Evolutionary conservation across 2,797 vertebrate genomes (phyloP), one percentile per base, ranked within the genome.

Genomic region (Gila robusta): DNA sequence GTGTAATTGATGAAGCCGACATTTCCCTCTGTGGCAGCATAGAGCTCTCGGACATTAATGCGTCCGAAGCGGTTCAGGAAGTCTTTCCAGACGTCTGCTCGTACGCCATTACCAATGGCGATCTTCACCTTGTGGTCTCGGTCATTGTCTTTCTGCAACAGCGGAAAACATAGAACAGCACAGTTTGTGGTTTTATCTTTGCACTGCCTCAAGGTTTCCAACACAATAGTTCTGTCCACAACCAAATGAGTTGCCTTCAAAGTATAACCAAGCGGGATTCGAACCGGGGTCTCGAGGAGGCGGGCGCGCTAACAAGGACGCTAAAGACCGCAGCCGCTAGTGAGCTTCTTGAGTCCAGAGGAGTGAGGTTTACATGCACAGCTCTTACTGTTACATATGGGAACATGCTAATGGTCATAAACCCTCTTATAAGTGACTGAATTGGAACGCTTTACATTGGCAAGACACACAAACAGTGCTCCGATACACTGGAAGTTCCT

Each of bases 11-110:
- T 16, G 91, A 98, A 98, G 72, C 94, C 95, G 8, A 98, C 91
- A 89, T 98, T 98, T 87, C 97, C 97, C 91, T 99, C 97, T 0
- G 97, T 98, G 52, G 97, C 92, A 0, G 94, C 97, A 6, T 99
- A 98, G 86, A 98, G 90, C 90, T 98, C 97, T 76, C 93, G 91
- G 81, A 98, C 91, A 23, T 88, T 82, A 69, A 98, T 95, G 82
- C 96, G 92, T 23, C 97, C 97, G 74, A 97, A 98, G 72, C 97
- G 96, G 59, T 79, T 84, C 80, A 97, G 82, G 85, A 98, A 98
- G 90, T 98, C 95, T 0, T 91, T 93, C 97, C 97, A 98, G 70
- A 97, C 69, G 6, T 98, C 97, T 1, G 79, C 88, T 35, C 97
- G 94, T 47, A 97, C 88, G 2, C 97, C 97, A 12, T 98, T 99